Base-by-base conservation (phyloP, 1,140 invertebrate species). In the Drosophila kohkoa region DNA sequence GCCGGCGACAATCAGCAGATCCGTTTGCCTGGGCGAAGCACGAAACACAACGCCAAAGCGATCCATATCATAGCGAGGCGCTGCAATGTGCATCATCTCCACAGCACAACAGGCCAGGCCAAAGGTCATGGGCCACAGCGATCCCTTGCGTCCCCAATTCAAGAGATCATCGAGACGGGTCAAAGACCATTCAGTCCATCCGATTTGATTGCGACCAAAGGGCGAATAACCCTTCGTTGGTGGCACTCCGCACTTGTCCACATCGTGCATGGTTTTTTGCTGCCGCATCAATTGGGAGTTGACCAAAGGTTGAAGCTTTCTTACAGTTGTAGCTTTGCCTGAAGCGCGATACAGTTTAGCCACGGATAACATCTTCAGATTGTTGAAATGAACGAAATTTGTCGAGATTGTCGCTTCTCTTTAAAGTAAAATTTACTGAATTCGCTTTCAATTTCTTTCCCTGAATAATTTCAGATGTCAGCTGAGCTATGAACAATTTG, bases 11-110 rank as follows among this genome's bases (percentile, higher is more conserved):
- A 99, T 99, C 76, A 99, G 98, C 1, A 98, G 95, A 93, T 99
- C 99, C 25, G 98, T 94, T 93, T 99, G 97, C 59, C 99, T 94
- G 8, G 99, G 99, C 51, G 97, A 98, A 7, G 99, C 98, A 91
- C 99, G 94, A 92, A 99, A 99, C 3, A 99, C 77, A 16, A 99
- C 97, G 78, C 99, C 96, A 92, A 94, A 97, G 82, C 94, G 94
- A 93, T 99, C 98, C 98, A 99, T 98, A 90, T 99, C 98, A 92
- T 99, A 99, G 79, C 98, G 94, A 1, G 98, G 98, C 16, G 98
- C 98, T 62, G 98, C 99, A 65, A 99, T 98, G 93, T 99, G 99
- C 99, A 99, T 99, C 99, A 99, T 99, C 93, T 99, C 98, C 0
- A 99, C 98, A 62, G 98, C 98, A 94, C 98, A 99, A 88, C 98